These are phyloP conservation scores for Eretmochelys imbricata DNA, from an alignment of 2,113 vertebrate genomes.

Conservation along the genomic window DNA sequence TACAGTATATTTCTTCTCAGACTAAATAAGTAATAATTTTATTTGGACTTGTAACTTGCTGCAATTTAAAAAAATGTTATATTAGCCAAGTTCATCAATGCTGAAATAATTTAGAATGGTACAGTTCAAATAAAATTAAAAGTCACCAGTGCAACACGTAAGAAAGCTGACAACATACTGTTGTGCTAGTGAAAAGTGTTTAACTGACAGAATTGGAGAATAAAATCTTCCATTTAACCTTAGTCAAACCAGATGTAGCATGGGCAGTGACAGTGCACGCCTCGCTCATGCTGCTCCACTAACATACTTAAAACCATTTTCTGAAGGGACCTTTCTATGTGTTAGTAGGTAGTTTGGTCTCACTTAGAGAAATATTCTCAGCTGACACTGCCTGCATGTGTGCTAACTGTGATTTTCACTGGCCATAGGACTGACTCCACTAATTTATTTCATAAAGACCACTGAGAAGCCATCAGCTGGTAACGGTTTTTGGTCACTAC, in stretches of 20 bases:
- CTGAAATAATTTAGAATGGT: conserved; percentile 27
- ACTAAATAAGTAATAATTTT: neutral
- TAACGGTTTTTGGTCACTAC: conserved; percentile 74
- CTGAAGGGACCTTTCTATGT: conserved; percentile 4
- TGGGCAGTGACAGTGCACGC: neutral
- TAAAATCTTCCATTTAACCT: neutral
- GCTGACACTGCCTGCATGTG: neutral
- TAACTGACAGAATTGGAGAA: neutral
- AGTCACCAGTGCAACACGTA: conserved; percentile 48
- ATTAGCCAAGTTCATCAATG: neutral
- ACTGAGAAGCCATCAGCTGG: conserved; percentile 75
- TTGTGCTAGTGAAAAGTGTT: conserved; percentile 18
- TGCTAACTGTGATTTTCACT: conserved; percentile 38
- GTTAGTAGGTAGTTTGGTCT: conserved; percentile 23
- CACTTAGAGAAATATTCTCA: neutral
- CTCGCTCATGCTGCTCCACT: neutral
- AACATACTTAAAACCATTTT: conserved; percentile 30
- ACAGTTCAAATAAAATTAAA: conserved; percentile 42
- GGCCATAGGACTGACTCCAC: conserved; percentile 55
- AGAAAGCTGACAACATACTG: conserved; percentile 60
- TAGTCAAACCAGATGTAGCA: neutral
- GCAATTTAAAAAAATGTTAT: neutral
- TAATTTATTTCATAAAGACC: conserved; percentile 66
- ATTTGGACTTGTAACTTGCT: neutral
- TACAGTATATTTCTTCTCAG: conserved; percentile 1